These are phyloP conservation scores for Scrobipalpa atriplicella DNA, from an alignment of 2,888 invertebrate genomes.

Conservation along the genomic window DNA sequence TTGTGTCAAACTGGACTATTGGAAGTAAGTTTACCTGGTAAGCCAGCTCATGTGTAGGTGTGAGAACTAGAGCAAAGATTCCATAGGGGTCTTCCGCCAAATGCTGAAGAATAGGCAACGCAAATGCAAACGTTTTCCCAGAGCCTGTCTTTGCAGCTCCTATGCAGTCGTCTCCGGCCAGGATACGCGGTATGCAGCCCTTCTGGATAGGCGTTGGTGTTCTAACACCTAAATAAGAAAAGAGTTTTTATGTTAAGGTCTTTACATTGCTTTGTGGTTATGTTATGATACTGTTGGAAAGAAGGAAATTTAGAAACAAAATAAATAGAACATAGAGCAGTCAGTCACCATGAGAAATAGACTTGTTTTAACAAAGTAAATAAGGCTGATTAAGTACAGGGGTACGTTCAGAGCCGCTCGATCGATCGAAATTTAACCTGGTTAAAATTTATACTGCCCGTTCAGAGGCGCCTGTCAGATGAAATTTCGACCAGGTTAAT, in stretches of 20 bases:
- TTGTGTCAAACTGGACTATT: neutral
- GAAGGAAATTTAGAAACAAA: slow-evolving; percentile 1
- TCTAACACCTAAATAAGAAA: slow-evolving; percentile 84
- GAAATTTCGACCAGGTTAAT: too few species aligned
- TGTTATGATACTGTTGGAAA: neutral
- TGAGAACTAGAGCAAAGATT: slow-evolving; percentile 96
- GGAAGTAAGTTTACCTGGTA: slow-evolving; percentile 84
- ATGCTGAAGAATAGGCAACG: slow-evolving; percentile 95
- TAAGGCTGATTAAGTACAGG: neutral
- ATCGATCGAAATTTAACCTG: too few species aligned
- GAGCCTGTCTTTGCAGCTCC: slow-evolving; percentile 99
- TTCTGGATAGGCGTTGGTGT: slow-evolving; percentile 91
- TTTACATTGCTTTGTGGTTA: too few species aligned
- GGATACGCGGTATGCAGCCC: slow-evolving; percentile 90
- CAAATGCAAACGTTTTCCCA: slow-evolving; percentile 99
- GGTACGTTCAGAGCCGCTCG: too few species aligned
- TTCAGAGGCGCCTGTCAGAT: too few species aligned
- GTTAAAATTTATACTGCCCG: too few species aligned
- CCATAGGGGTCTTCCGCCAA: slow-evolving; percentile 97
- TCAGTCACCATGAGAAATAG: neutral
- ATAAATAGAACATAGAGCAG: neutral
- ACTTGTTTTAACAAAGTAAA: neutral
- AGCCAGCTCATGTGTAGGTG: slow-evolving; percentile 97
- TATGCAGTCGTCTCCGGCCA: slow-evolving; percentile 93
- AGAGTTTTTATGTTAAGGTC: too few species aligned